Evolutionary conservation across 2,113 vertebrate genomes (phyloP).

Genomic region (Penelope pileata): DNA sequence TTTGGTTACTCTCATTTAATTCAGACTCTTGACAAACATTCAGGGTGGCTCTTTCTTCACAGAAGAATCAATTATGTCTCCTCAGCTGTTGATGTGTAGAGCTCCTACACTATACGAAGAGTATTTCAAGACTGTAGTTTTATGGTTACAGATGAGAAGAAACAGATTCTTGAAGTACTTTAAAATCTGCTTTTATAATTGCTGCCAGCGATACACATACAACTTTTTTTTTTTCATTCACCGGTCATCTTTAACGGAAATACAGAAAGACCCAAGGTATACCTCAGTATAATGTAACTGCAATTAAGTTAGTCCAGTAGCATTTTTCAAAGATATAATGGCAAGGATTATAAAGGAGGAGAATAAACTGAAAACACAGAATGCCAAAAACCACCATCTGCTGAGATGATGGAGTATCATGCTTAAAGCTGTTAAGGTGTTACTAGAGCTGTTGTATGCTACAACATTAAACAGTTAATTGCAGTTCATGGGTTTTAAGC

Average conservation of each 20-base stretch:
- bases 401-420: conserved; percentile 54
- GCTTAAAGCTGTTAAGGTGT: conserved; percentile 72
- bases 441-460: conserved; percentile 67
- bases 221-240: neutral
- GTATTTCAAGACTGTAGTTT: neutral
- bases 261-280: neutral
- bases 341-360: conserved; percentile 46
- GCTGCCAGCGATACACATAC: neutral
- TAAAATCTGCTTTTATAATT: conserved; percentile 4
- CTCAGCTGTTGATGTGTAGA: neutral
- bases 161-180: neutral
- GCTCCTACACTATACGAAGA: neutral
- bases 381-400: conserved; percentile 72
- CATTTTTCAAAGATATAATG: conserved; percentile 50
- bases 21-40: conserved; percentile 10
- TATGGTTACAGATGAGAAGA: neutral
- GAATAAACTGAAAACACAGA: conserved; percentile 60
- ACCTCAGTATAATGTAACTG: neutral
- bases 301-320: conserved; percentile 15
- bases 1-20: neutral
- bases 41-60: neutral
- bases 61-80: neutral
- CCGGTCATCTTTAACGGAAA: neutral
- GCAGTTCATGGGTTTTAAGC: conserved; percentile 58
- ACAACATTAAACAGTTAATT: conserved; percentile 71